Conservation (phyloP, 2,113 vertebrate species). For the Clarias macrocephalus region DNA sequence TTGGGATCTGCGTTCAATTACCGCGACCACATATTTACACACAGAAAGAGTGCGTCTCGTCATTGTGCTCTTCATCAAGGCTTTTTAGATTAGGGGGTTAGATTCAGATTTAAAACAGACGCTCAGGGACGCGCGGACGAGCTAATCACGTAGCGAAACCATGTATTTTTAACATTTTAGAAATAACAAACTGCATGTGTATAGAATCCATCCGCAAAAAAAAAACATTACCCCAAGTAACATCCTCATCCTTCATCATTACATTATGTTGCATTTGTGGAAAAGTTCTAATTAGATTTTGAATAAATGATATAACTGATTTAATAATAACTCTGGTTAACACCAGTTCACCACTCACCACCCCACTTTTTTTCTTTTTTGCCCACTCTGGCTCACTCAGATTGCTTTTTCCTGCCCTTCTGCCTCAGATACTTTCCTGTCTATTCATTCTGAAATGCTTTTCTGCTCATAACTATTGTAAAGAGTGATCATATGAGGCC, state of each 20-base stretch:
- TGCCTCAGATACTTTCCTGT: not conserved
- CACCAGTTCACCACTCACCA: no score
- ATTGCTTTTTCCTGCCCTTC: not conserved
- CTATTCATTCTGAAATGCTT: not conserved
- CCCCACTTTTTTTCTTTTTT: no score
- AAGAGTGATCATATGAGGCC: not conserved
- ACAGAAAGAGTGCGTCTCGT: conserved; percentile 38
- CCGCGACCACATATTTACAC: conserved; percentile 45
- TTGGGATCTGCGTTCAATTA: conserved; percentile 39
- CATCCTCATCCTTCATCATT: no score
- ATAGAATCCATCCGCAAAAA: no score
- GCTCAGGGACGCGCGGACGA: not conserved
- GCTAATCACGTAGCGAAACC: not conserved
- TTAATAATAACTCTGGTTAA: no score
- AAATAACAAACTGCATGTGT: not conserved
- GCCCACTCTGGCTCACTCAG: not conserved
- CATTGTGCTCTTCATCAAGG: conserved; percentile 15
- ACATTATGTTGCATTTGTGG: no score
- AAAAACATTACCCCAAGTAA: no score
- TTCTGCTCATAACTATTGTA: not conserved
- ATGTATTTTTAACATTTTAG: not conserved
- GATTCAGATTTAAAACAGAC: not conserved
- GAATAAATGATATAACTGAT: no score
- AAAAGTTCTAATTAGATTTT: no score
- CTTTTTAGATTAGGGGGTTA: not conserved